Conservation (phyloP, 1,140 invertebrate genomes). For the Notospermus geniculatus region DNA sequence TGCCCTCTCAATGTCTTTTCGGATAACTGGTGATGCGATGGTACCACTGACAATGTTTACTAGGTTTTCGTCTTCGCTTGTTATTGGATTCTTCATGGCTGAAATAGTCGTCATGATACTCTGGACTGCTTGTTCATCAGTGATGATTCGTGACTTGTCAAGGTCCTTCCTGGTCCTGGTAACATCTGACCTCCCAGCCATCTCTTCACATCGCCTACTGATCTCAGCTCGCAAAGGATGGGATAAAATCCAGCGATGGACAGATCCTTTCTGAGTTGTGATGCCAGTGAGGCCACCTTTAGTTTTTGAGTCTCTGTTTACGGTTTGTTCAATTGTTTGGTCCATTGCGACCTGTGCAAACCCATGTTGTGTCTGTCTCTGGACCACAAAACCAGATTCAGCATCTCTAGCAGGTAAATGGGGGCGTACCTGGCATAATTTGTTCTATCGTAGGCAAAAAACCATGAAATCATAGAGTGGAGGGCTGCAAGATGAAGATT, state of each 20-base stretch:
- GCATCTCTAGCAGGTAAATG: conserved; percentile 18
- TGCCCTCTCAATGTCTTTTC: too few species aligned
- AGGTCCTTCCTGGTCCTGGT: background rate
- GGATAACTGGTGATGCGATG: too few species aligned
- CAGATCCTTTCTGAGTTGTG: background rate
- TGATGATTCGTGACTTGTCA: conserved; percentile 3
- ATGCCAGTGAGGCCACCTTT: conserved; percentile 9
- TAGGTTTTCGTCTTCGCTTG: background rate
- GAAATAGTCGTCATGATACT: background rate
- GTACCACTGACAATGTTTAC: background rate
- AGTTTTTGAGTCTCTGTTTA: conserved; percentile 17
- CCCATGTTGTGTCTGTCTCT: background rate
- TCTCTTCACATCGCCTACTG: background rate
- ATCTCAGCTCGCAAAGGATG: background rate
- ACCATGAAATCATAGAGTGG: conserved; percentile 17
- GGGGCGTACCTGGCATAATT: conserved; percentile 17
- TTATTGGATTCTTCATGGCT: conserved; percentile 16
- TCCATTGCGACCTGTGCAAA: conserved; percentile 12
- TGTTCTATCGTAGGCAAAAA: conserved; percentile 10
- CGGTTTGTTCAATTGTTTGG: conserved; percentile 17
- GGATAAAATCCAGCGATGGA: conserved; percentile 6
- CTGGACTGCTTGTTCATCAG: conserved; percentile 13
- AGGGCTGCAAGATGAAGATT: conserved; percentile 12
- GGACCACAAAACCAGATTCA: conserved; percentile 3
- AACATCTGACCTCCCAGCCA: conserved; percentile 2